Evolutionary conservation across 2,113 vertebrate genomes (phyloP).

Genomic region (Callaeas wilsoni): DNA sequence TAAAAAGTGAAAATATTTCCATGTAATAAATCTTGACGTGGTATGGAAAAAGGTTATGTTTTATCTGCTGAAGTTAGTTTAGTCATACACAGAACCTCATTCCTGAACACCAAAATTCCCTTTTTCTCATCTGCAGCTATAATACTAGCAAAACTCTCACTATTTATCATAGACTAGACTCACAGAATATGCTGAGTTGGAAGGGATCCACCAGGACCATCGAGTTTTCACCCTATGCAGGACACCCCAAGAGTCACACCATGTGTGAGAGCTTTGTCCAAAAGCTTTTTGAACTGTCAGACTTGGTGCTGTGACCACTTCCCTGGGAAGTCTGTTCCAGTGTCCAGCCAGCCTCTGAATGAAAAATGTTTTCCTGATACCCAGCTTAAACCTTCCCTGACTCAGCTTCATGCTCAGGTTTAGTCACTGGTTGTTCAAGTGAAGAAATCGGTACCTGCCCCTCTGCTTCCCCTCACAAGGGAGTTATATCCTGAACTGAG

Average conservation of each 20-base stretch:
- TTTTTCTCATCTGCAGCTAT: background rate
- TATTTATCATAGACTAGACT: background rate
- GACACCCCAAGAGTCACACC: background rate
- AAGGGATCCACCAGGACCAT: background rate
- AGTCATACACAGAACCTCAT: background rate
- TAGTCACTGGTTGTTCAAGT: accelerated
- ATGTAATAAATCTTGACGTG: background rate
- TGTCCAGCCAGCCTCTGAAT: background rate
- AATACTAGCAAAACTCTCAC: background rate
- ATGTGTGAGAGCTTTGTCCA: background rate
- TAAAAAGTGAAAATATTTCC: background rate
- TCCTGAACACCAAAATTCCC: background rate
- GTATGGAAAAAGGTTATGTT: background rate
- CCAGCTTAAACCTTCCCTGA: background rate
- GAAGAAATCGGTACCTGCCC: background rate
- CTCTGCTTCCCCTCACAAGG: background rate
- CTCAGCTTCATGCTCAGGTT: background rate
- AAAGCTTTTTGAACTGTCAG: background rate
- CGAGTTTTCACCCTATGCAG: accelerated
- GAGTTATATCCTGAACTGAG: background rate
- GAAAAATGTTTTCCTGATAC: background rate
- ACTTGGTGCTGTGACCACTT: background rate
- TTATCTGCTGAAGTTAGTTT: background rate
- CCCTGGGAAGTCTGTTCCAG: background rate
- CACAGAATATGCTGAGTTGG: background rate